These are phyloP conservation scores for Dicaeum eximium DNA, from an alignment of 2,113 vertebrate species.

Conservation along the genomic window DNA sequence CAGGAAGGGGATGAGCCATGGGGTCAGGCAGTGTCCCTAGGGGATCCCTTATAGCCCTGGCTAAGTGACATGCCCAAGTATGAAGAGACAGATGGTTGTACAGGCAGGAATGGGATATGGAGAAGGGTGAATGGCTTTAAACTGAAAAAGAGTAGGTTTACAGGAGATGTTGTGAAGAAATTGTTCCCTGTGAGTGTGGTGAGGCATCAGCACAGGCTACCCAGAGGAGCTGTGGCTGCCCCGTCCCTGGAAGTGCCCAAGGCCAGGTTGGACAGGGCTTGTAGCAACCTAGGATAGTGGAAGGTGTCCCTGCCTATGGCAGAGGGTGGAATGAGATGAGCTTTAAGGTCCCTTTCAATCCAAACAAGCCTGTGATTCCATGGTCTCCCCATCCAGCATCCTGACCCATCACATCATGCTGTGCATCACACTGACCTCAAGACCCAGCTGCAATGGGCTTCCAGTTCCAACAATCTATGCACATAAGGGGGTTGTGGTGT, in stretches of 20 bases:
- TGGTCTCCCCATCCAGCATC: neutral
- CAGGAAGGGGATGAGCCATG: neutral
- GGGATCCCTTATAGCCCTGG: neutral
- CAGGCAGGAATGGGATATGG: neutral
- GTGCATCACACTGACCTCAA: neutral
- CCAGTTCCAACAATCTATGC: neutral
- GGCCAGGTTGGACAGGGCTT: fast-evolving
- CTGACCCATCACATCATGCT: neutral
- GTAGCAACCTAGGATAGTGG: neutral
- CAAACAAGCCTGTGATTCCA: neutral
- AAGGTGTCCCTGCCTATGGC: neutral
- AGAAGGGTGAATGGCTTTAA: neutral
- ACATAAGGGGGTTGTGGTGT: neutral
- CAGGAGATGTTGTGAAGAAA: neutral
- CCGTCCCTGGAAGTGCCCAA: too few relatives aligned
- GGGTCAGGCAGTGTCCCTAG: neutral
- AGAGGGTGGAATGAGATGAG: neutral
- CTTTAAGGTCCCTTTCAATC: neutral
- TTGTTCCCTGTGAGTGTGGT: neutral
- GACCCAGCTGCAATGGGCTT: neutral
- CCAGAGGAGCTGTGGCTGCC: neutral
- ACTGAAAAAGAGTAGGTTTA: neutral
- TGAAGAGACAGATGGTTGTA: fast-evolving
- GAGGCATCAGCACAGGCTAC: neutral
- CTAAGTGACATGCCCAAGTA: neutral